These are phyloP conservation scores for Drosophila cognata DNA, from an alignment of 2,888 invertebrate species.

Conservation along the genomic window DNA sequence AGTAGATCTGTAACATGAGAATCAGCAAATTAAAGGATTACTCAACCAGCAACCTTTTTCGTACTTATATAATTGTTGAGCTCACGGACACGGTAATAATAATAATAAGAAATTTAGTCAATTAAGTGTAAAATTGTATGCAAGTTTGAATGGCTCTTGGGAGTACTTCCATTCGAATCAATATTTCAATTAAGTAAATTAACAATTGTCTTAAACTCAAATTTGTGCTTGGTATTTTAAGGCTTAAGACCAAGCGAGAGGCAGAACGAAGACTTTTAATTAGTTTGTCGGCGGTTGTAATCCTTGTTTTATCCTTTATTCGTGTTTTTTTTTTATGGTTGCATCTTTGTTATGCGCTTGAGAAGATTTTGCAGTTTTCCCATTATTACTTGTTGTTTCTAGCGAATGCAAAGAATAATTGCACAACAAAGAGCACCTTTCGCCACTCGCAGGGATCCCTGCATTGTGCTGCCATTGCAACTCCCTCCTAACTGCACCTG, in stretches of 20 bases:
- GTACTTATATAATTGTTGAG: not conserved
- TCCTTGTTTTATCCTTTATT: not conserved
- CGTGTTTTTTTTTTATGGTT: not conserved
- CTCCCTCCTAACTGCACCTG: not conserved
- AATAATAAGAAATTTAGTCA: not conserved
- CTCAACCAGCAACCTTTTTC: not conserved
- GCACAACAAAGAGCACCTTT: not conserved
- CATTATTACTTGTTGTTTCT: not conserved
- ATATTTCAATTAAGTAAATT: not conserved
- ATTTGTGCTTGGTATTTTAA: not conserved
- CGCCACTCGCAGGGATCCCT: no score
- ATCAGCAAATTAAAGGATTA: not conserved
- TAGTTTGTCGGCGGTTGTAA: not conserved
- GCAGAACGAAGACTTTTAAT: slow-evolving; percentile 1
- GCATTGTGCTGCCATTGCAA: not conserved
- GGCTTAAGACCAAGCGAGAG: not conserved
- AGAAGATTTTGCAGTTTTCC: not conserved
- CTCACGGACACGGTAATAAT: not conserved
- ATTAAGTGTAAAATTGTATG: not conserved
- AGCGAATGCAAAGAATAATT: not conserved
- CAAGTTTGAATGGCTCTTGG: no score
- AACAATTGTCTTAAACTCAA: not conserved
- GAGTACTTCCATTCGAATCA: not conserved
- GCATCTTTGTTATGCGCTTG: not conserved
- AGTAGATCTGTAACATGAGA: slow-evolving; percentile 88